Conservation (phyloP, 2,113 vertebrate species). For the Lynx canadensis region DNA sequence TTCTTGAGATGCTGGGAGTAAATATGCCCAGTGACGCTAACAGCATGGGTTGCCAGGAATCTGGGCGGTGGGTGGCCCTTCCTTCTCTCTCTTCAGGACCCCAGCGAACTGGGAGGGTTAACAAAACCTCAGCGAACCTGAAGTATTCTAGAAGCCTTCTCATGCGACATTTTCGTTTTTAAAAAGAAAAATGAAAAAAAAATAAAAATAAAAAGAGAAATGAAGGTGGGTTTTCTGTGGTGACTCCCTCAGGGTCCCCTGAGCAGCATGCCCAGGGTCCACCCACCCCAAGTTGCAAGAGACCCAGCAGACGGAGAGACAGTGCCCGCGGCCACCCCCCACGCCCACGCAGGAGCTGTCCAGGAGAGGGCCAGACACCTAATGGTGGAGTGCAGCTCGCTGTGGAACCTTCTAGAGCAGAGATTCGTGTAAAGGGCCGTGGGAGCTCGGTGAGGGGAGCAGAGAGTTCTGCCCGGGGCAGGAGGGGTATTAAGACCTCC, state of each 20-base stretch:
- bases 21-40: not conserved
- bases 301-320: not conserved
- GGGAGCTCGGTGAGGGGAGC: too few relatives aligned
- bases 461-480: not conserved
- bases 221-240: not conserved
- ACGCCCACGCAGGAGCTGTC: not conserved
- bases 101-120: too few relatives aligned
- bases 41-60: not conserved
- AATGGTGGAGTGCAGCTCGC: not conserved
- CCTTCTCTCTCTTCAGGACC: not conserved
- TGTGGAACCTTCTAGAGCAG: not conserved
- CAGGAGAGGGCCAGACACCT: not conserved
- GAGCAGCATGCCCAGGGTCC: too few relatives aligned
- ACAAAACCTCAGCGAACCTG: not conserved
- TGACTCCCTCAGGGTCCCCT: not conserved
- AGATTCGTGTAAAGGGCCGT: too few relatives aligned
- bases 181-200: not conserved
- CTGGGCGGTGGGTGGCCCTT: accelerated
- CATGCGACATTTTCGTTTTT: not conserved
- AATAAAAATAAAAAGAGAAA: not conserved
- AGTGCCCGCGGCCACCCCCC: accelerated
- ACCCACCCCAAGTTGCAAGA: not conserved
- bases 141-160: not conserved
- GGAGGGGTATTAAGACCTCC: accelerated
- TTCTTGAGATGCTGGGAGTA: not conserved